phyloP scores from a whole-genome alignment of 2,113 vertebrate species.

The Otis tarda region DNA sequence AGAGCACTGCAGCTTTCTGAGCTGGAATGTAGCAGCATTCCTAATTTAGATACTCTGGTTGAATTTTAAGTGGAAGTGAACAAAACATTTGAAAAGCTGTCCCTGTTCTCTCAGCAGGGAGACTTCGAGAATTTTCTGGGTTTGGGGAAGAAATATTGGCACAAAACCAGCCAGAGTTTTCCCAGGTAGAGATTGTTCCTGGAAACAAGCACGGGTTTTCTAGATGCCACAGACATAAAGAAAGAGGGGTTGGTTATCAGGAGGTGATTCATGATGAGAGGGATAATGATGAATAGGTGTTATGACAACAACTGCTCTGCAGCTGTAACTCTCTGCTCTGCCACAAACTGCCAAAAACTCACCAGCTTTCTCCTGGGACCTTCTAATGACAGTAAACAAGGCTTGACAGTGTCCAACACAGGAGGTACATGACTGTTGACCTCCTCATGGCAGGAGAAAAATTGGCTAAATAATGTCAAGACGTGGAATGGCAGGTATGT shows the following conservation, averaged over 20 bases:
- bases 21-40: slow-evolving; percentile 68
- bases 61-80: slow-evolving; percentile 72
- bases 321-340: slow-evolving; percentile 56
- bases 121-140: slow-evolving; percentile 59
- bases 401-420: slow-evolving; percentile 39
- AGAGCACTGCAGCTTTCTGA: slow-evolving; percentile 57
- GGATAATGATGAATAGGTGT: slow-evolving; percentile 67
- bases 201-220: neutral
- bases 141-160: slow-evolving; percentile 9
- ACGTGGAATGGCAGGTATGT: neutral
- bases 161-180: neutral
- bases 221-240: slow-evolving; percentile 35
- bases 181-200: slow-evolving; percentile 31
- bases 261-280: slow-evolving; percentile 51
- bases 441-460: slow-evolving; percentile 37
- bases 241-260: slow-evolving; percentile 41
- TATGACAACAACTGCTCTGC: slow-evolving; percentile 66
- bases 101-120: slow-evolving; percentile 62
- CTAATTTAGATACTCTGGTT: slow-evolving; percentile 69
- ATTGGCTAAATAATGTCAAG: slow-evolving; percentile 24
- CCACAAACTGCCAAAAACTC: slow-evolving; percentile 53
- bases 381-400: slow-evolving; percentile 55
- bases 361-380: slow-evolving; percentile 47
- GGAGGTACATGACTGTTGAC: slow-evolving; percentile 36
- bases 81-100: slow-evolving; percentile 72